A percentile compares a stretch with the other conserved stretches of the same genome.
phyloP scores from a whole-genome alignment of 1,140 invertebrate species.

The Wasmannia auropunctata region DNA sequence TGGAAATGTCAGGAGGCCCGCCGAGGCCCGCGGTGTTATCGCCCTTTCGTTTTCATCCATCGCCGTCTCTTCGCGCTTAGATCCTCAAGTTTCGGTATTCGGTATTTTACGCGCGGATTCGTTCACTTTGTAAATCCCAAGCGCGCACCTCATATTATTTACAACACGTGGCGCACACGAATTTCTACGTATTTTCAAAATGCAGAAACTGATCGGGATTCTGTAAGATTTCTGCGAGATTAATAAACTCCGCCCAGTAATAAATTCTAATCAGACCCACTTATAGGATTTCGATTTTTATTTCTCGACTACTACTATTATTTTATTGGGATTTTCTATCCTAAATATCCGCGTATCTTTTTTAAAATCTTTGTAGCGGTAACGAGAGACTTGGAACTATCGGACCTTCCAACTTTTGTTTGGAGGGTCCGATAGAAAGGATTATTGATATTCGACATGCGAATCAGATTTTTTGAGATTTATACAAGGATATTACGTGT shows the following conservation, averaged over 20 bases:
- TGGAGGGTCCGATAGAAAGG: no score
- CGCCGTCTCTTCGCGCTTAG: neutral
- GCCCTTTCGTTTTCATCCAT: constrained; percentile 53
- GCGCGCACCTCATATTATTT: neutral
- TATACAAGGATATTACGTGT: neutral
- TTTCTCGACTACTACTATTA: neutral
- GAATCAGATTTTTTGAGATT: neutral
- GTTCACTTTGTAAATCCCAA: neutral
- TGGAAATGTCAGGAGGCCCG: constrained; percentile 54
- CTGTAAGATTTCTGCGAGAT: neutral
- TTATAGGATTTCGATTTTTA: neutral
- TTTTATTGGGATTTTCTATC: neutral
- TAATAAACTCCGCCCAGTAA: neutral
- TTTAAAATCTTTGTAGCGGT: neutral
- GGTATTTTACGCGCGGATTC: neutral
- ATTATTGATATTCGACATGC: neutral
- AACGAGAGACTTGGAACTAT: neutral
- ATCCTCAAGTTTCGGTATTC: constrained; percentile 1
- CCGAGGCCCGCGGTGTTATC: constrained; percentile 33
- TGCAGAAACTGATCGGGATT: neutral
- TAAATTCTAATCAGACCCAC: neutral
- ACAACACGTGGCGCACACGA: neutral
- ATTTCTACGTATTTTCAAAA: neutral
- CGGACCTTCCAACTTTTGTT: neutral
- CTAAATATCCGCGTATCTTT: neutral